phyloP scores from a whole-genome alignment of 2,797 vertebrate species.

The Acridotheres tristis region DNA sequence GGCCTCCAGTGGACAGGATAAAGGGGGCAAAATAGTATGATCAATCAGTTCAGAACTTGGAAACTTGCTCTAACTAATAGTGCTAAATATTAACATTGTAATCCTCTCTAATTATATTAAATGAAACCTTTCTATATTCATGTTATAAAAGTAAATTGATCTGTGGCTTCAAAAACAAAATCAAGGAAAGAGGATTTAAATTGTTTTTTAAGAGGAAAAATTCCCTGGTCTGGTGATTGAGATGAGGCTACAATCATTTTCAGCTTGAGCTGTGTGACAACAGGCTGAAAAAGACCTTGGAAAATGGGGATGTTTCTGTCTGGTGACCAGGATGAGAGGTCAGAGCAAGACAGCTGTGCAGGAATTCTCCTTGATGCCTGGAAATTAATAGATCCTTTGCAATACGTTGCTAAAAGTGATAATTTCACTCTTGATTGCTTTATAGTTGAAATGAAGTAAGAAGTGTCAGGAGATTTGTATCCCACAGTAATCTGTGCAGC shows the following conservation, averaged over 20 bases:
- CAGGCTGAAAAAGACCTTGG: background rate
- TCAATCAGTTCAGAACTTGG: background rate
- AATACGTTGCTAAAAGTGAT: background rate
- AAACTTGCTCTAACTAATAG: background rate
- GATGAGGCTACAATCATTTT: background rate
- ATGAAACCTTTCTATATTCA: background rate
- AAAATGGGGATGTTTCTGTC: background rate
- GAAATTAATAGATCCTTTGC: background rate
- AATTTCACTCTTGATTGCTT: slow-evolving; percentile 53
- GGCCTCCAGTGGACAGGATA: background rate
- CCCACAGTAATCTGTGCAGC: background rate
- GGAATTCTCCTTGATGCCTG: background rate
- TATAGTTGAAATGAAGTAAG: slow-evolving; percentile 17
- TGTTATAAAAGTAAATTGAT: background rate
- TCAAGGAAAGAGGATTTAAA: background rate
- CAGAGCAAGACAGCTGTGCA: background rate
- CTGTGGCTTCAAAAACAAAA: background rate
- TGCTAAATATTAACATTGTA: background rate
- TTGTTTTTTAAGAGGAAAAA: background rate
- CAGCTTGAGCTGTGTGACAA: background rate
- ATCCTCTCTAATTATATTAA: background rate
- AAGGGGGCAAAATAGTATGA: background rate
- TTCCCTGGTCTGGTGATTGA: background rate
- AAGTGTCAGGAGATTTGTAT: slow-evolving; percentile 22
- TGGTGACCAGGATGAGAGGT: slow-evolving; percentile 1